These are phyloP conservation scores for Pseudorhombus dupliciocellatus DNA, from an alignment of 2,113 vertebrate species.

Conservation along the genomic window DNA sequence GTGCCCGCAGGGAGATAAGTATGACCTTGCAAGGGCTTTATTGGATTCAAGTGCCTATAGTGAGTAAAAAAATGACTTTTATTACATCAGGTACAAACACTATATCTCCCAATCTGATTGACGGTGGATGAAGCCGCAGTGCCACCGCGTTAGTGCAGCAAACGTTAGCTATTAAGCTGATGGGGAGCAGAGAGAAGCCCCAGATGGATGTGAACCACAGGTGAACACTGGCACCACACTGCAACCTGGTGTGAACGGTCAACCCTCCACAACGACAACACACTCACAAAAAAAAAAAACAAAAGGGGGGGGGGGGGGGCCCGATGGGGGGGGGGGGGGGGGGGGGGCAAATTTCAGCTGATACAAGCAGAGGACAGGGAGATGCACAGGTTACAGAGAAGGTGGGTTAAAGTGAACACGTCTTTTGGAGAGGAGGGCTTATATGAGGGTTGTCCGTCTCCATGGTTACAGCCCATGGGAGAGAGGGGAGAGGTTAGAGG, in stretches of 20 bases:
- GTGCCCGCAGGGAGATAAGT: slow-evolving; percentile 47
- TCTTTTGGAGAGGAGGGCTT: slow-evolving; percentile 47
- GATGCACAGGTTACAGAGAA: slow-evolving; percentile 50
- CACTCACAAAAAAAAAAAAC: neutral
- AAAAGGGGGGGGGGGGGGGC: too few relatives aligned
- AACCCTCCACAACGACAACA: slow-evolving; percentile 75
- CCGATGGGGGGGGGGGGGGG: too few relatives aligned
- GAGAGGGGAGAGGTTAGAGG: slow-evolving; percentile 73
- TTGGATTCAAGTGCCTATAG: slow-evolving; percentile 61
- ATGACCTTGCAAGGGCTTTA: slow-evolving; percentile 66
- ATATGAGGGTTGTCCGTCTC: slow-evolving; percentile 91
- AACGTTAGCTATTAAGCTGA: slow-evolving; percentile 40
- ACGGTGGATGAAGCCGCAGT: slow-evolving; percentile 52
- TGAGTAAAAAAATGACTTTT: slow-evolving; percentile 52
- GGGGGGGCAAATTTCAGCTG: slow-evolving; percentile 33
- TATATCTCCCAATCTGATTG: slow-evolving; percentile 38
- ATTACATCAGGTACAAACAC: slow-evolving; percentile 55
- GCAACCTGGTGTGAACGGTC: slow-evolving; percentile 76
- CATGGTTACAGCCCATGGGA: slow-evolving; percentile 90
- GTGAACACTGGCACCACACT: slow-evolving; percentile 73
- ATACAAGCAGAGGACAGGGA: slow-evolving; percentile 38
- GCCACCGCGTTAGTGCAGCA: slow-evolving; percentile 50
- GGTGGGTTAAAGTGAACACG: slow-evolving; percentile 52
- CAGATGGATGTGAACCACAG: slow-evolving; percentile 68
- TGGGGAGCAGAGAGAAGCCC: slow-evolving; percentile 57